Percentiles rank a stretch among this genome's conserved stretches.
Evolutionary conservation across 2,888 invertebrate genomes (phyloP).

Genomic region (Diarsia mendica): DNA sequence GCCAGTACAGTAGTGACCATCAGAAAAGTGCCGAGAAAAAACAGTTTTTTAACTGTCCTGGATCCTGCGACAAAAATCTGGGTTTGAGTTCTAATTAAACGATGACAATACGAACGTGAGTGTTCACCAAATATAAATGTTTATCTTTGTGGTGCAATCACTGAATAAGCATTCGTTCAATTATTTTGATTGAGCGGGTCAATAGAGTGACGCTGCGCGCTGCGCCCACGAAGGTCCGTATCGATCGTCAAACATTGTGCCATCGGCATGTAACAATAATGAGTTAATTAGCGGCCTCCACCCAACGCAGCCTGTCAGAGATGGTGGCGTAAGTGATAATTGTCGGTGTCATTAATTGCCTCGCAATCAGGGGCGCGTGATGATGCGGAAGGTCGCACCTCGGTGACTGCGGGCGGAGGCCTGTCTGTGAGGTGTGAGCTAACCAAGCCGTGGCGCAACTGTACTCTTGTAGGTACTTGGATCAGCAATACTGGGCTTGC

Average conservation of each 20-base stretch:
- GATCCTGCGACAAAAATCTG: no score
- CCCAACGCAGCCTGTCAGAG: constrained; percentile 2
- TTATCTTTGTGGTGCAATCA: constrained; percentile 8
- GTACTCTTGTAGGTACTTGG: neutral
- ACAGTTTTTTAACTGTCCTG: no score
- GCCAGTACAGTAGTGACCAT: neutral
- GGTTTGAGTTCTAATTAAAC: neutral
- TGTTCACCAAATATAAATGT: neutral
- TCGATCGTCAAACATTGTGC: constrained; percentile 27
- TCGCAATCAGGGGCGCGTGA: constrained; percentile 42
- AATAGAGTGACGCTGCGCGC: constrained; percentile 14
- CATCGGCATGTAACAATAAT: constrained; percentile 38
- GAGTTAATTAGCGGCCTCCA: constrained; percentile 23
- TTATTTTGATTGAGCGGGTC: constrained; percentile 34
- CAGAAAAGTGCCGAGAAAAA: no score
- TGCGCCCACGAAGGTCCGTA: constrained; percentile 19
- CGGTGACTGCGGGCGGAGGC: neutral
- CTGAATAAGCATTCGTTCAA: constrained; percentile 3
- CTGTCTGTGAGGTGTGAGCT: no score
- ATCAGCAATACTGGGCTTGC: neutral
- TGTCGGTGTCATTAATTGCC: constrained; percentile 37
- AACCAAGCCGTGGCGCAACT: constrained; percentile 40
- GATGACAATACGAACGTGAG: constrained; percentile 1
- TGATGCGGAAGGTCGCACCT: constrained; percentile 56
- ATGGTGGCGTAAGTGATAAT: constrained; percentile 54